Evolutionary conservation across 30 jellyfish, hydroid and myxozoan species (phyloP).

Genomic region (Chrysaora quinquecirrha): DNA sequence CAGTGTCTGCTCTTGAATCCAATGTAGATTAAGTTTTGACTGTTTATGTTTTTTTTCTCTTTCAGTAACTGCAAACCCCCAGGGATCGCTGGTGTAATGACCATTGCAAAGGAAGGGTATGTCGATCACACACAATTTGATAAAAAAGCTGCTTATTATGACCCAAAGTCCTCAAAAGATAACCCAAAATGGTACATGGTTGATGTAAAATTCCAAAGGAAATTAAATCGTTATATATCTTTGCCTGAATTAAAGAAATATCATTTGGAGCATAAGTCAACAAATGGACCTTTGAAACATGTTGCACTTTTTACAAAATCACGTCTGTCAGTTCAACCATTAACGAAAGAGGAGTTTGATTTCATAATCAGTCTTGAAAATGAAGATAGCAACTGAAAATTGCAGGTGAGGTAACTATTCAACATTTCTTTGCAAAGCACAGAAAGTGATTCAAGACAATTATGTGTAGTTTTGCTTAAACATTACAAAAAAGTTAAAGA

Average conservation of each 20-base stretch:
- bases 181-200: conserved; percentile 96
- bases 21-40: too few species aligned
- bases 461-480: too few species aligned
- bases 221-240: conserved; percentile 72
- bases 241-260: conserved; percentile 69
- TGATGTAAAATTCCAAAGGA: conserved; percentile 84
- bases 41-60: background rate
- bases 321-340: conserved; percentile 90
- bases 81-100: conserved; percentile 90
- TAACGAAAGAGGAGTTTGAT: conserved; percentile 86
- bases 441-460: too few species aligned
- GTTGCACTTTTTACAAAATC: conserved; percentile 84
- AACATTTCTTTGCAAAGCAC: too few species aligned
- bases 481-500: too few species aligned
- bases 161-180: conserved; percentile 79
- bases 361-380: conserved; percentile 62
- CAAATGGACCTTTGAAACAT: conserved; percentile 73
- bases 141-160: conserved; percentile 72
- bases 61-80: conserved; percentile 93
- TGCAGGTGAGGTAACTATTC: too few species aligned
- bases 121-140: conserved; percentile 95
- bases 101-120: conserved; percentile 85
- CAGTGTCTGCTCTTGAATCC: too few species aligned
- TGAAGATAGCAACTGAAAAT: background rate
- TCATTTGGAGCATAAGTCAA: conserved; percentile 74